phyloP scores from a whole-genome alignment of 2,888 invertebrate genomes.

The Troides helena region DNA sequence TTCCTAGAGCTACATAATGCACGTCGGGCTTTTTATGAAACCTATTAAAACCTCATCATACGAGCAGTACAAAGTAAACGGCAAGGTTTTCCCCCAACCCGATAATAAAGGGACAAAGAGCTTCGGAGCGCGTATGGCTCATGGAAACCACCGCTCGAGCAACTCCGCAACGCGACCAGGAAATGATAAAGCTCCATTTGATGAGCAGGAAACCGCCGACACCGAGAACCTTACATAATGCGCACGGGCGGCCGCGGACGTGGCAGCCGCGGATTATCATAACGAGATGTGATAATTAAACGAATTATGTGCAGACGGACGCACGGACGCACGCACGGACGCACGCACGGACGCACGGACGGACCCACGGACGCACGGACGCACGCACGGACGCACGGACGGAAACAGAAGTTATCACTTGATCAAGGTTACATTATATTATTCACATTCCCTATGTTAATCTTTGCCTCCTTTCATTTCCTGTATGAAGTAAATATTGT shows the following conservation, averaged over 20 bases:
- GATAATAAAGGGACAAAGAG: neutral
- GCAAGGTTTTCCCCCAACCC: neutral
- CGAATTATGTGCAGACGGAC: neutral
- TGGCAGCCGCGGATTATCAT: conserved; percentile 3
- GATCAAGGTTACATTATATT: neutral
- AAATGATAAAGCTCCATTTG: conserved; percentile 12
- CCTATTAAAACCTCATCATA: neutral
- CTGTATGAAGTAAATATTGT: no score
- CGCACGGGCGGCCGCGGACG: neutral
- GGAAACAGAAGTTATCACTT: neutral
- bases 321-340: neutral
- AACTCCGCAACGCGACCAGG: neutral
- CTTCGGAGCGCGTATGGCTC: no score
- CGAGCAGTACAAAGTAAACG: neutral
- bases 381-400: neutral
- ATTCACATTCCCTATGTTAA: no score
- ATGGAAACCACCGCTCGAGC: neutral
- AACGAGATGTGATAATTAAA: conserved; percentile 1
- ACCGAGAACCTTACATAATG: conserved; percentile 4
- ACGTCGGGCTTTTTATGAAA: neutral
- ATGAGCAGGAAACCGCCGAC: conserved; percentile 15
- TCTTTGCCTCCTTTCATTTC: no score
- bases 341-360: neutral
- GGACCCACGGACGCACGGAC: no score
- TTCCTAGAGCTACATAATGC: neutral